Conservation (phyloP, 2,797 vertebrate genomes). For the Myiothlypis chrysogaster region DNA sequence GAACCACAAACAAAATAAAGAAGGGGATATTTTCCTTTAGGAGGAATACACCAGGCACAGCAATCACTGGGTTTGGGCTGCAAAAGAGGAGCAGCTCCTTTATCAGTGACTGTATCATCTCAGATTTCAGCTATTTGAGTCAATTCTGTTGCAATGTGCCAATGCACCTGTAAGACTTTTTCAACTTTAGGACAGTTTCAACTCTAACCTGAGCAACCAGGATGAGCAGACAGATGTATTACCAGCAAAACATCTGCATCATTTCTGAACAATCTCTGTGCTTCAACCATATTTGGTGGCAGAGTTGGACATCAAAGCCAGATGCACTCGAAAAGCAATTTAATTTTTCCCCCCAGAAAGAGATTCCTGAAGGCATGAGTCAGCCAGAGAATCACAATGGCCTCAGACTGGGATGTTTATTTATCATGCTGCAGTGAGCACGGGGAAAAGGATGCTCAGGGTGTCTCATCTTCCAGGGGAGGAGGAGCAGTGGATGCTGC, state of each 20-base stretch:
- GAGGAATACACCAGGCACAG: neutral
- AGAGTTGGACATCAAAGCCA: constrained; percentile 22
- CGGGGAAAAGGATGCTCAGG: neutral
- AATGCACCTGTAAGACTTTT: neutral
- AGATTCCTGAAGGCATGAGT: constrained; percentile 40
- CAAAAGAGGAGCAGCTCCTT: neutral
- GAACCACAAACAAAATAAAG: neutral
- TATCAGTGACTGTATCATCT: neutral
- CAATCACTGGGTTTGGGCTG: neutral
- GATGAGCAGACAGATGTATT: neutral
- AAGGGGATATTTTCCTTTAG: neutral
- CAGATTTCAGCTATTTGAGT: neutral
- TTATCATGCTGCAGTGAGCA: neutral
- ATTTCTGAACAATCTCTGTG: neutral
- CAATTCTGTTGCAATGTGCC: neutral
- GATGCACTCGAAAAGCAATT: constrained; percentile 26
- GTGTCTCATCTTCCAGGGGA: neutral
- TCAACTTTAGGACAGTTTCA: neutral
- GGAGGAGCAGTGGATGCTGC: neutral
- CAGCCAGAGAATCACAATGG: constrained; percentile 30
- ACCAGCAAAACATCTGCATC: neutral
- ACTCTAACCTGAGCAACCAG: neutral
- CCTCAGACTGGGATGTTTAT: constrained; percentile 33
- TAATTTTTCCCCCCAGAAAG: neutral
- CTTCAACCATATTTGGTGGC: neutral